Conservation (phyloP, 2,113 vertebrate species). For the Notarius lentiginosus region DNA sequence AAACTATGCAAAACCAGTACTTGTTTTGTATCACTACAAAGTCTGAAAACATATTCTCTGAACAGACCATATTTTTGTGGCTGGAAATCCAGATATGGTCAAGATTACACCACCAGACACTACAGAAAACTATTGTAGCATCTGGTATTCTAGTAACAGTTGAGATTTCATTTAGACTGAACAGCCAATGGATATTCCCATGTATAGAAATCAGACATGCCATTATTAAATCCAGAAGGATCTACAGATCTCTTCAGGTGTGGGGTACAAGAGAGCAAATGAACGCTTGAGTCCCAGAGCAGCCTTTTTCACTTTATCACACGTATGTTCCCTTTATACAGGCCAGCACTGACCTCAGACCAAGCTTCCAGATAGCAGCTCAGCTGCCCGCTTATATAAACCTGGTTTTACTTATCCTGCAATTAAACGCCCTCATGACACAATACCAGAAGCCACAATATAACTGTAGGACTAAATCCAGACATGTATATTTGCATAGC, state of each 20-base stretch:
- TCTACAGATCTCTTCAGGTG: constrained; percentile 30
- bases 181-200: constrained; percentile 4
- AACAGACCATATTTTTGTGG: neutral
- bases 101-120: neutral
- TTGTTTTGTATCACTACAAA: neutral
- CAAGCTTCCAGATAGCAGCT: constrained; percentile 50
- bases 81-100: constrained; percentile 12
- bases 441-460: constrained; percentile 21
- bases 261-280: constrained; percentile 36
- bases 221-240: constrained; percentile 26
- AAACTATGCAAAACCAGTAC: neutral
- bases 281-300: constrained; percentile 41
- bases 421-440: constrained; percentile 44
- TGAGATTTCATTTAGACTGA: constrained; percentile 28
- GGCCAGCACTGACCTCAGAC: constrained; percentile 62
- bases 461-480: constrained; percentile 23
- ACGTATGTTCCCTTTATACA: constrained; percentile 44
- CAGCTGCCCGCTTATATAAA: constrained; percentile 52
- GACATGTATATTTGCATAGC: neutral
- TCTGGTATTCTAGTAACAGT: neutral
- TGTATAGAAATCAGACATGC: neutral
- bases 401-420: constrained; percentile 45
- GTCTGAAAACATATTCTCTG: neutral
- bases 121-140: neutral
- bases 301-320: constrained; percentile 51